A percentile compares a stretch with the other conserved stretches of the same genome.
Evolutionary conservation across 2,888 invertebrate genomes (phyloP).

Genomic region (Catocala sponsa): DNA sequence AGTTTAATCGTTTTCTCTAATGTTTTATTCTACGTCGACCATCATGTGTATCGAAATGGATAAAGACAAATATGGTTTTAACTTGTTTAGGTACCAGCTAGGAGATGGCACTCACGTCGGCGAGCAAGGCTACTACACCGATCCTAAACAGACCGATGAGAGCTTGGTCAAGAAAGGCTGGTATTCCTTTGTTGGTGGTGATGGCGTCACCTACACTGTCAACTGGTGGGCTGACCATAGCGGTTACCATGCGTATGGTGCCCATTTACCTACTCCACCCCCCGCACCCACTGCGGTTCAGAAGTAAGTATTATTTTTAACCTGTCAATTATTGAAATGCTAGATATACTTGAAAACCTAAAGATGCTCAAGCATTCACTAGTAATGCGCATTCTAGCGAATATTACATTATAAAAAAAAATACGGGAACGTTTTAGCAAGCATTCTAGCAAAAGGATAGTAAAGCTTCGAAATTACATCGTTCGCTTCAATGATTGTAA

Average conservation of each 20-base stretch:
- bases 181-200: slow-evolving; percentile 77
- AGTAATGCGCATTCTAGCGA: no score
- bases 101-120: slow-evolving; percentile 81
- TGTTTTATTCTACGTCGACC: no score
- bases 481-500: no score
- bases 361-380: no score
- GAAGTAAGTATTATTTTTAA: slow-evolving; percentile 68
- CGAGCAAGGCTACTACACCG: slow-evolving; percentile 77
- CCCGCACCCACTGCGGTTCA: slow-evolving; percentile 76
- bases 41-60: no score
- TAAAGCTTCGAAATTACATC: no score
- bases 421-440: no score
- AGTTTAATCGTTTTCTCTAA: no score
- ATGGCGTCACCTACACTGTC: slow-evolving; percentile 80
- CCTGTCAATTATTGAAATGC: no score
- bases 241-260: slow-evolving; percentile 82
- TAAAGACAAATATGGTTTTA: slow-evolving; percentile 6
- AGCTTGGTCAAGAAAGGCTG: slow-evolving; percentile 83
- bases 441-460: no score
- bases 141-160: slow-evolving; percentile 72
- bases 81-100: slow-evolving; percentile 71
- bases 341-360: no score
- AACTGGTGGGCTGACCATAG: slow-evolving; percentile 82
- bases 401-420: no score
- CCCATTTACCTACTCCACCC: slow-evolving; percentile 80